Conservation (phyloP, 2,113 vertebrate species). For the Galemys pyrenaicus region DNA sequence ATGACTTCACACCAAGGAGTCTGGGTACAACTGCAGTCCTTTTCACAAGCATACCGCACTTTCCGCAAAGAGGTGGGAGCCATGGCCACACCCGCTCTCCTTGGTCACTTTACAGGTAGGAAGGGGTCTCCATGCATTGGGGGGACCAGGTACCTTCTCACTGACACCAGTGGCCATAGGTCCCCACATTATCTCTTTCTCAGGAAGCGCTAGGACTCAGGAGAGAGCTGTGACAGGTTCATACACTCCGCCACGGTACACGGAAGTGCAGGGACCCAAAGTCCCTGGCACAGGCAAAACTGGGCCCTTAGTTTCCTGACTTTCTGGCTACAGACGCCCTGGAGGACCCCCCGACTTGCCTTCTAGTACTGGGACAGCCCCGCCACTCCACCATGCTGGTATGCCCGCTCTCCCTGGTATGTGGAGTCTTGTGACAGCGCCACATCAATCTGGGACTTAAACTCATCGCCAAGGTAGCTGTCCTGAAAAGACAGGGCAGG, state of each 20-base stretch:
- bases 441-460: conserved; percentile 99
- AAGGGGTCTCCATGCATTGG: too few species aligned
- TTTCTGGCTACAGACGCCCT: background rate
- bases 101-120: background rate
- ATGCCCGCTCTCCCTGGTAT: conserved; percentile 99
- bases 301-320: background rate
- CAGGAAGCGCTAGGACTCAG: background rate
- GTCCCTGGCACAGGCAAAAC: background rate
- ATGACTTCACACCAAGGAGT: background rate
- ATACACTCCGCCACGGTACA: background rate
- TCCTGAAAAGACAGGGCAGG: conserved; percentile 87
- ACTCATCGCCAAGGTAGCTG: conserved; percentile 99
- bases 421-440: conserved; percentile 99
- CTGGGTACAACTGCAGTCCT: background rate
- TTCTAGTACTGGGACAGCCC: conserved; percentile 99
- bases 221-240: background rate
- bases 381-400: conserved; percentile 98
- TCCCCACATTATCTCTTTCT: background rate
- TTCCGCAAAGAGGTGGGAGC: accelerated
- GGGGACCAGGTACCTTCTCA: background rate
- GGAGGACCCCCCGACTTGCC: conserved; percentile 85
- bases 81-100: background rate
- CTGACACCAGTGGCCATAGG: background rate
- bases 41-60: background rate
- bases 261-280: background rate